Base-by-base conservation (phyloP, 2,797 vertebrate species). In the Toxotes lorentzi region DNA sequence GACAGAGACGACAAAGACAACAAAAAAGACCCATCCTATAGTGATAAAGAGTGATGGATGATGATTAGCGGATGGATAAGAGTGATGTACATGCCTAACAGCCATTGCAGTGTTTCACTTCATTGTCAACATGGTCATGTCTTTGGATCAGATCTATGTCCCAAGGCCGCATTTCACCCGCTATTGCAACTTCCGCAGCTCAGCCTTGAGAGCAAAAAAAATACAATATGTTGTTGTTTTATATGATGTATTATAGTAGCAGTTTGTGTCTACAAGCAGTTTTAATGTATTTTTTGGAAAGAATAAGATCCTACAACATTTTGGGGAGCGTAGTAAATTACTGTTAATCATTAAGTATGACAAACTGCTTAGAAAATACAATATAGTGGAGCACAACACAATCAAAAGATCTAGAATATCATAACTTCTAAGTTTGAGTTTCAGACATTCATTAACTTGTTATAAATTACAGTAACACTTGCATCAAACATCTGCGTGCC, bases 31-130 rank as follows among this genome's bases (percentile, higher is more conserved):
- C 23, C 13, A 34, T n/a, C 1, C 1, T 30, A 30, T 30, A 62
- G 59, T 43, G 62, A 65, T 61, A 58, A 48, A 60, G 45, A 54
- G 50, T 35, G 66, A 68, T 64, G 51, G n/a, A 61, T 53, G 47
- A 27, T 35, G 41, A 67, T 60, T 27, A 13, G 62, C 7, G 56
- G 61, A 54, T 61, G 51, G 58, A 69, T 68, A 23, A 62, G 45
- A 76, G 23, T 70, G 66, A 76, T 82, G 38, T 75, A 40, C 21
- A 48, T 1, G 16, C 30, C 10, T 35, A 64, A 73, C 19, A 66
- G 70, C 57, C 34, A 23, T 7, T 23, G 41, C 23, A 38, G 12
- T 70, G 24, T 79, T 58, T 73, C 74, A 87, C 53, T 63, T 68
- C 63, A 43, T 51, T 30, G 19, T 88, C 74, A 51, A 35, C 62